These are phyloP conservation scores for Clistopyga incitator DNA, from an alignment of 2,888 invertebrate species.

Conservation along the genomic window DNA sequence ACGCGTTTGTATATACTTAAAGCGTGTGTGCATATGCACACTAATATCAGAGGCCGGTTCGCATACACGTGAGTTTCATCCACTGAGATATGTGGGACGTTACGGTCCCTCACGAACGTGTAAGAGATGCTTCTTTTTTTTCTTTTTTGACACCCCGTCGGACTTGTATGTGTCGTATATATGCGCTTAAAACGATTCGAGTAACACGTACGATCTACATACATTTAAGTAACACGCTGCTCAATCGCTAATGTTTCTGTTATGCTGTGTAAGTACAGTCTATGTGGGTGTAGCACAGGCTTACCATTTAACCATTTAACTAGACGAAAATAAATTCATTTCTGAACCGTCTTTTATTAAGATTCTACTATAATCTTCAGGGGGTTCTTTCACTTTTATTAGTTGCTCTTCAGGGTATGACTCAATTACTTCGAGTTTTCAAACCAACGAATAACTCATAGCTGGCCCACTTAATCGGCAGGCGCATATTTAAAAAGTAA, in stretches of 20 bases:
- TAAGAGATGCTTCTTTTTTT: conserved; percentile 44
- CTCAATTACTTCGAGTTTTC: neutral
- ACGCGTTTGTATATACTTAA: conserved; percentile 18
- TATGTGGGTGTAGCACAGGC: neutral
- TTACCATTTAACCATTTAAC: no score
- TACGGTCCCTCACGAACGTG: conserved; percentile 66
- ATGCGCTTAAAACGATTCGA: conserved; percentile 22
- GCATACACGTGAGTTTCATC: conserved; percentile 66
- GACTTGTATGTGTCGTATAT: conserved; percentile 31
- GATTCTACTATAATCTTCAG: neutral
- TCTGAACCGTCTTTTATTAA: neutral
- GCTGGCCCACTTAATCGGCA: no score
- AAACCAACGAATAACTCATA: no score
- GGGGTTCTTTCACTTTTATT: neutral
- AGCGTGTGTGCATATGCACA: neutral
- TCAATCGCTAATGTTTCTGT: conserved; percentile 14
- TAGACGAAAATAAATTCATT: neutral
- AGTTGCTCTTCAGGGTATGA: neutral
- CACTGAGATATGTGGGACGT: conserved; percentile 78
- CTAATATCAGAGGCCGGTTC: conserved; percentile 45
- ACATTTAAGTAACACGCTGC: conserved; percentile 18
- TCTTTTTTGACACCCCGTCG: conserved; percentile 21
- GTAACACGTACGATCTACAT: conserved; percentile 17
- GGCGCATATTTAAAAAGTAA: no score
- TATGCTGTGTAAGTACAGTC: neutral